A percentile compares a stretch with the other conserved stretches of the same genome.
Evolutionary conservation across 2,113 vertebrate genomes (phyloP).

Genomic region (Chaetops frenatus): DNA sequence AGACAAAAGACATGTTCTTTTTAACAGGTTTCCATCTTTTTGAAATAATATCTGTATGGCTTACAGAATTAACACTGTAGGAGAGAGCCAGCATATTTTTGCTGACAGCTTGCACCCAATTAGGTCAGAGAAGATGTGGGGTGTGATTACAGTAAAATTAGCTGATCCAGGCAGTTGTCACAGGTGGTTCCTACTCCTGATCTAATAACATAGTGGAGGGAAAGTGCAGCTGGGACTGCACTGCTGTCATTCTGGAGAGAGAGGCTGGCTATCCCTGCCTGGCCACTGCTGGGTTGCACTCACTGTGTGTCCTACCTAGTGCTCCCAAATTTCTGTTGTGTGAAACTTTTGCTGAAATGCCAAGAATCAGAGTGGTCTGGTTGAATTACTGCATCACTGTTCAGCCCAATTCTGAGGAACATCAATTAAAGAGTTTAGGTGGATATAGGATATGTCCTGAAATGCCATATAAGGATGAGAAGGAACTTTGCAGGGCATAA

Average conservation of each 20-base stretch:
- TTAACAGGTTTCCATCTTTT: not conserved
- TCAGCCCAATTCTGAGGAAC: not conserved
- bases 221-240: rapidly evolving
- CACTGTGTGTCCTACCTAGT: not conserved
- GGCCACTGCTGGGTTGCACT: not conserved
- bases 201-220: not conserved
- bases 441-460: not conserved
- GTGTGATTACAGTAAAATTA: not conserved
- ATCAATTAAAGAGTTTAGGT: not conserved
- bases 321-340: not conserved
- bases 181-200: not conserved
- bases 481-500: not conserved
- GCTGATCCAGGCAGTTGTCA: not conserved
- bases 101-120: not conserved
- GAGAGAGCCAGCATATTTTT: not conserved
- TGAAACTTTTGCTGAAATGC: not conserved
- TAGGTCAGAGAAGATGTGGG: not conserved
- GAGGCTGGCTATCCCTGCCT: not conserved
- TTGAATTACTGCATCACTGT: not conserved
- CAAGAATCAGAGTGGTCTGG: not conserved
- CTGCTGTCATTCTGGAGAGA: not conserved
- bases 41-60: not conserved
- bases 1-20: not conserved
- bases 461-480: not conserved
- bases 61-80: not conserved